Evolutionary conservation across 2,113 vertebrate species (phyloP), one percentile per base, ranked within the genome.

Genomic region (Chitala chitala): DNA sequence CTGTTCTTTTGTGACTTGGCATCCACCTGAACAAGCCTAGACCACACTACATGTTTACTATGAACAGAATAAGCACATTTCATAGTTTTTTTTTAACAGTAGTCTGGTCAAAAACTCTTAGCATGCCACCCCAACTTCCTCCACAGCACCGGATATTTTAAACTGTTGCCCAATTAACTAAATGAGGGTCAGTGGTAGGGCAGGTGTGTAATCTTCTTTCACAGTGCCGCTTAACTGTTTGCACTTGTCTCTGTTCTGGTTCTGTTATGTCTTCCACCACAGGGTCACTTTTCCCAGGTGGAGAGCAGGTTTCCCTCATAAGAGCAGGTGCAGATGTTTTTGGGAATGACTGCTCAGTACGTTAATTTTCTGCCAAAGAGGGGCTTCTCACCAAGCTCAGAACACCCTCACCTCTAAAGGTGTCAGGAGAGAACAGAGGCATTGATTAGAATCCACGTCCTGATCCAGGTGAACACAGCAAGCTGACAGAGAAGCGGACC

Each of bases 161-260:
- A 73, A 75, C 66, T 73, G 22, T 40, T 33, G n/a, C 8, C 64
- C 78, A 84, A 87, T 83, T 83, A 66, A 74, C 72, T 76, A 70
- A 72, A 78, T 86, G 83, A 81, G 77, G 78, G 61, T 58, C 50
- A 77, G 75, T 54, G 76, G 78, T 78, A 79, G 61, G 76, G 72
- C 46, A 64, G 44, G 82, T 80, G 76, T 61, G 46, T 80, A 78
- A 82, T 82, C 76, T 83, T 36, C 56, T 84, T 81, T 81, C 74
- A 86, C 58, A 78, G 71, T 82, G 77, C 70, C 64, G 64, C 51
- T 82, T 83, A 83, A 81, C 50, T 75, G 44, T 78, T 70, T 79
- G 79, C 82, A 84, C 80, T 88, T 61, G 68, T 87, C 87, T 84
- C 74, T 80, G 65, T 79, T 71, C 74, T 73, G 66, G 78, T n/a